Percentiles rank a stretch among this genome's conserved stretches.
These are phyloP conservation scores for Doryteuthis pealeii DNA, from an alignment of 1,140 invertebrate genomes.

Conservation along the genomic window DNA sequence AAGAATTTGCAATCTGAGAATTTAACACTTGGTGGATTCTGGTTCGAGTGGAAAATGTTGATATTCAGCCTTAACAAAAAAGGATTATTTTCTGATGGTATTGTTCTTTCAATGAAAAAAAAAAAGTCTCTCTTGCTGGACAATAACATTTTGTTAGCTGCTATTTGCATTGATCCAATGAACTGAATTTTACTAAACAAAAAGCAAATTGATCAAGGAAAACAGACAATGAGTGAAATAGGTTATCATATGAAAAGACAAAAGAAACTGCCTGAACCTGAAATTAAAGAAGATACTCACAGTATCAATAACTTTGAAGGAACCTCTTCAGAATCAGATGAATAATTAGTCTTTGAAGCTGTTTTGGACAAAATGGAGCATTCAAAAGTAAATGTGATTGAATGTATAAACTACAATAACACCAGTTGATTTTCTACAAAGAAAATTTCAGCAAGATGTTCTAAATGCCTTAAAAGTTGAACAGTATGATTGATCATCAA, in stretches of 20 bases:
- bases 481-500: not conserved
- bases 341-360: not conserved
- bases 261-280: not conserved
- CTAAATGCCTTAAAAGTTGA: not conserved
- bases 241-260: not conserved
- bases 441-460: not conserved
- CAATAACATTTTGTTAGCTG: no score
- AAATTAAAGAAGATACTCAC: no score
- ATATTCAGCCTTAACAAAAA: not conserved
- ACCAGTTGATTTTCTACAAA: not conserved
- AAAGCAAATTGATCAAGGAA: no score
- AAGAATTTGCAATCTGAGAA: not conserved
- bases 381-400: not conserved
- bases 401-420: not conserved
- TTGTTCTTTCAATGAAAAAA: slow-evolving; percentile 1
- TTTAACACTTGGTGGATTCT: not conserved
- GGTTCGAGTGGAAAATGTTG: not conserved
- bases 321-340: not conserved
- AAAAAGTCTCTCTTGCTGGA: not conserved
- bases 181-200: no score
- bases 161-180: no score
- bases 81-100: not conserved
- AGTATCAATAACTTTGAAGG: not conserved
- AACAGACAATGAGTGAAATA: no score
- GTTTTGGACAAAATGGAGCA: not conserved